A percentile compares a stretch with the other conserved stretches of the same genome.
phyloP scores from a whole-genome alignment of 2,113 vertebrate genomes.

The Pelmatolapia mariae region DNA sequence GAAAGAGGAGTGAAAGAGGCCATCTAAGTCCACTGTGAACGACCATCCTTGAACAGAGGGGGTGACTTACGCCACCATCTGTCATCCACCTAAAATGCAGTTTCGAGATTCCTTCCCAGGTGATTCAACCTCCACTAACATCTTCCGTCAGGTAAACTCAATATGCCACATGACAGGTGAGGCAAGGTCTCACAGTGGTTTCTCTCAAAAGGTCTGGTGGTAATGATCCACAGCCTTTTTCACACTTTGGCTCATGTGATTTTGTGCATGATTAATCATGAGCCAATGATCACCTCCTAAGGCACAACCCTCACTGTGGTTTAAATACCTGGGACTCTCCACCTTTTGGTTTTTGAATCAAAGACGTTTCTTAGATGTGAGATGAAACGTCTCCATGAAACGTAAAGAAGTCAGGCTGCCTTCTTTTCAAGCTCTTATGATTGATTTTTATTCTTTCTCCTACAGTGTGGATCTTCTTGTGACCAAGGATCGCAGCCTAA shows the following conservation, averaged over 20 bases:
- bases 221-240: neutral
- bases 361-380: neutral
- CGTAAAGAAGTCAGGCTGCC: fast-evolving
- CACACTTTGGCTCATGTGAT: neutral
- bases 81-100: no score
- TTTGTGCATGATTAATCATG: neutral
- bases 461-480: constrained; percentile 80
- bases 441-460: neutral
- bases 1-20: no score
- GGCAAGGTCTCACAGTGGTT: no score
- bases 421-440: neutral
- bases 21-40: no score
- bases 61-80: no score
- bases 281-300: neutral
- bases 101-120: no score
- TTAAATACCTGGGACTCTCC: neutral
- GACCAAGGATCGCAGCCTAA: constrained; percentile 76
- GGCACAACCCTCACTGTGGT: neutral
- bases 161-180: no score
- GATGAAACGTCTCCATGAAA: neutral
- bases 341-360: neutral
- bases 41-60: no score
- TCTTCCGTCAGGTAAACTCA: no score
- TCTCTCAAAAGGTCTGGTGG: neutral
- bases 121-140: no score